Conservation (phyloP, 2,797 vertebrate genomes). For the Mormyrops attenuatus region DNA sequence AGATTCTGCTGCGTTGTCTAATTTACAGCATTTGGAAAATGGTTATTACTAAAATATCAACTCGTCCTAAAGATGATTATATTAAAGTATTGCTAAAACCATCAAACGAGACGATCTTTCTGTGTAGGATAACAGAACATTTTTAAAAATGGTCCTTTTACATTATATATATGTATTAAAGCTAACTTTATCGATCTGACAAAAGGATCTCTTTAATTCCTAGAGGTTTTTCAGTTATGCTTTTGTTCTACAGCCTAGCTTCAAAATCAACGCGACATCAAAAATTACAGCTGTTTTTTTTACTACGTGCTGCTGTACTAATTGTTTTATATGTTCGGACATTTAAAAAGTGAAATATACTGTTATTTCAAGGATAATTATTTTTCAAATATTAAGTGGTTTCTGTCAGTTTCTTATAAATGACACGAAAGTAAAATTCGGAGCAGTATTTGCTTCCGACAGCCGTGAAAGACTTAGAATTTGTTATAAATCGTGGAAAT, state of each 20-base stretch:
- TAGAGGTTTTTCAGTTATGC: background rate
- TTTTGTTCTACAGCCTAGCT: background rate
- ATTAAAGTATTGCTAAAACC: background rate
- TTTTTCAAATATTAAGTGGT: background rate
- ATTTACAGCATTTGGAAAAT: background rate
- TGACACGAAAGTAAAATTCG: background rate
- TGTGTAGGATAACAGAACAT: background rate
- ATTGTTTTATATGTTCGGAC: background rate
- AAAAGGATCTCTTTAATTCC: conserved; percentile 1
- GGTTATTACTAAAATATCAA: background rate
- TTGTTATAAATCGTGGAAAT: background rate
- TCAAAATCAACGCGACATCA: background rate
- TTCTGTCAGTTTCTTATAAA: background rate
- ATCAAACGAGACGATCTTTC: background rate
- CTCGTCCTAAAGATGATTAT: background rate
- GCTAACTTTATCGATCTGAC: background rate
- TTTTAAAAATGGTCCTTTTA: background rate
- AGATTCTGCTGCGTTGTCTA: background rate
- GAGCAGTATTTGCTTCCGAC: background rate
- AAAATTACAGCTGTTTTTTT: background rate
- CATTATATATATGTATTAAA: background rate
- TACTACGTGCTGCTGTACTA: background rate
- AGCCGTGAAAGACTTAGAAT: background rate
- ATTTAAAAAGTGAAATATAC: background rate
- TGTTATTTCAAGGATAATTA: background rate